phyloP scores from a whole-genome alignment of 2,797 vertebrate genomes.

The Brachyrhaphis roseni region DNA sequence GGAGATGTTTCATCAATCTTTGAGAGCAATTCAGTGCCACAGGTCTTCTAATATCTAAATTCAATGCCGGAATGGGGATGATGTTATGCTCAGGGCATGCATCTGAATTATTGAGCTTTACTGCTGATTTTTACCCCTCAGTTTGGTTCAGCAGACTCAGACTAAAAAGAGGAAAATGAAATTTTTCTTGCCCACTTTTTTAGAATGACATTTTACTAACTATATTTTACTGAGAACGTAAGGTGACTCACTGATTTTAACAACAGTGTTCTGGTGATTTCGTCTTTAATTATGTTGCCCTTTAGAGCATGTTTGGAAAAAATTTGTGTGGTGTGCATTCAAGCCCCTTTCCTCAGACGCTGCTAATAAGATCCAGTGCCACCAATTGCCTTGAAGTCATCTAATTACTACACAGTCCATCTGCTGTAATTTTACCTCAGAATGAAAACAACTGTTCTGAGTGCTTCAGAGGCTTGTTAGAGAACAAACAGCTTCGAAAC shows the following conservation, averaged over 20 bases:
- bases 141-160: neutral
- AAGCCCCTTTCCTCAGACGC: neutral
- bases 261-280: neutral
- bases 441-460: neutral
- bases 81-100: conserved; percentile 11
- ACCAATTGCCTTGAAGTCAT: conserved; percentile 1
- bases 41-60: conserved; percentile 21
- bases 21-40: conserved; percentile 12
- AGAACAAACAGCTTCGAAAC: neutral
- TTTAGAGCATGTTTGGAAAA: neutral
- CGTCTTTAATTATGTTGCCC: neutral
- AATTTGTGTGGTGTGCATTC: neutral
- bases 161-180: neutral
- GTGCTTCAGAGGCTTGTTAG: neutral
- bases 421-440: neutral
- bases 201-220: neutral
- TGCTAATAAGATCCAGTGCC: neutral
- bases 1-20: conserved; percentile 30
- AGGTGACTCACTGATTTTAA: neutral
- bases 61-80: conserved; percentile 6
- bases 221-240: neutral
- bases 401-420: neutral
- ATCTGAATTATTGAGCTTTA: conserved; percentile 16
- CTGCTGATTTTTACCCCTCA: conserved; percentile 2
- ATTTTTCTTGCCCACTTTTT: neutral